Base-by-base conservation (phyloP, 2,888 invertebrate species). In the Phasia obesa region DNA sequence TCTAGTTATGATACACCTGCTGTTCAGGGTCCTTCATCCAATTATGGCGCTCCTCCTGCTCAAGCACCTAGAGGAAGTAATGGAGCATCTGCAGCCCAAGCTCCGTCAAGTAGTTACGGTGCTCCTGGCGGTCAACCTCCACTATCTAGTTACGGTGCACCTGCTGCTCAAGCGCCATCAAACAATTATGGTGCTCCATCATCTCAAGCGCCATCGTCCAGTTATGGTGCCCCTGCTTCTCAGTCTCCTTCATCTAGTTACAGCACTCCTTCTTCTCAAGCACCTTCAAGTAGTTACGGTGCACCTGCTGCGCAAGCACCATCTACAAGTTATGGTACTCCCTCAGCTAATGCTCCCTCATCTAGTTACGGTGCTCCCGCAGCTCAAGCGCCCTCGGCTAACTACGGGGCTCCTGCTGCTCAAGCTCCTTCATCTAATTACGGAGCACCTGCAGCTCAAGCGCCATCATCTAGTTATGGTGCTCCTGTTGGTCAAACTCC, bases 111-210 rank as follows among this genome's bases (percentile, higher is more conserved):
- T 53, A 21, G 69, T 59, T 87, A 88, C 13, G 86, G 86, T 51
- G 85, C 86, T 44, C 86, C 87, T 1, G 17, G 80, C 2, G 55
- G 71, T 6, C 67, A 62, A 62, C 57, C 74, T 13, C 84, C 84
- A 4, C 74, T 89, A 13, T 84, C 84, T 0, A 84, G 75, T 87
- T 88, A 60, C 86, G 89, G 84, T 86, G 90, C 92, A 5, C 77
- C 82, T 55, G 23, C 81, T 13, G 59, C 59, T 0, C 17, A 86
- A 47, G 35, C 74, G 4, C 84, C 81, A 1, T 62, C 89, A 11
- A 81, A 83, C 3, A 81, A 62, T 87, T 88, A 59, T 87, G 89
- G 84, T 86, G 89, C 62, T 47, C 86, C 86, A 2, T 21, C 71
- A 15, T 23, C 78, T 31, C 31, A 84, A 47, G 38, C 70, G 4